These are phyloP conservation scores for Oscheius sp. DNA, from an alignment of 1,140 invertebrate species.

Conservation along the genomic window DNA sequence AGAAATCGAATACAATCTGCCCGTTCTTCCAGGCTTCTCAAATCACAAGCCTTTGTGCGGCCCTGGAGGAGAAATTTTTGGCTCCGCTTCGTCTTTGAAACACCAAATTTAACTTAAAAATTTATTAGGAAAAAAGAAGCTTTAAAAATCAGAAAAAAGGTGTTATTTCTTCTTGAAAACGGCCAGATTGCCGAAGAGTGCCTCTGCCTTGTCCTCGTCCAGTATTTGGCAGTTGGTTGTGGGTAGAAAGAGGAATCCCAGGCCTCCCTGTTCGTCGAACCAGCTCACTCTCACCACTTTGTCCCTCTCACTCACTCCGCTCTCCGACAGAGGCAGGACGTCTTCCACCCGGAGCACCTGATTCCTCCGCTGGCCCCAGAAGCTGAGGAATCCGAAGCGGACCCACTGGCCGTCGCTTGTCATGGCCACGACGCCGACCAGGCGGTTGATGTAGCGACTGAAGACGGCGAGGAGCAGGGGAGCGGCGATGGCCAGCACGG, in stretches of 20 bases:
- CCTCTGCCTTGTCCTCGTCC: constrained; percentile 13
- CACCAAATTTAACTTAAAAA: too few species aligned
- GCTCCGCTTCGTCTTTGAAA: too few species aligned
- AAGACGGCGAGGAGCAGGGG: constrained; percentile 7
- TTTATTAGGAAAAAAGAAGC: too few species aligned
- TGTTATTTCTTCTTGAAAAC: constrained; percentile 10
- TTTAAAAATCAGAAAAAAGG: too few species aligned
- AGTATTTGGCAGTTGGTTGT: constrained; percentile 21
- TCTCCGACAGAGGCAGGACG: background rate
- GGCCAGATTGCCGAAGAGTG: constrained; percentile 6
- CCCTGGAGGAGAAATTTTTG: too few species aligned
- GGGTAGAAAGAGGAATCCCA: constrained; percentile 7
- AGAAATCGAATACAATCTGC: too few species aligned
- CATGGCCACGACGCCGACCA: constrained; percentile 19
- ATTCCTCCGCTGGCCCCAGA: constrained; percentile 8
- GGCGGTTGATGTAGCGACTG: constrained; percentile 21
- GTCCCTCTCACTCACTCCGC: constrained; percentile 7
- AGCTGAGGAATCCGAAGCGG: constrained; percentile 12
- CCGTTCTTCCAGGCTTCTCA: too few species aligned
- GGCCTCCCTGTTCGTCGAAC: background rate
- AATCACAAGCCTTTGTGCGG: too few species aligned
- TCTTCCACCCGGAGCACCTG: background rate
- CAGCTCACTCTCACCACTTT: background rate
- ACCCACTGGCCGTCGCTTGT: constrained; percentile 5
- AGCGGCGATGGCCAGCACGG: constrained; percentile 1